Percentiles rank a stretch among this genome's conserved stretches.
Conservation (phyloP, 37 sponge, comb jelly and placozoan species). For the Chondrosia reniformis region DNA sequence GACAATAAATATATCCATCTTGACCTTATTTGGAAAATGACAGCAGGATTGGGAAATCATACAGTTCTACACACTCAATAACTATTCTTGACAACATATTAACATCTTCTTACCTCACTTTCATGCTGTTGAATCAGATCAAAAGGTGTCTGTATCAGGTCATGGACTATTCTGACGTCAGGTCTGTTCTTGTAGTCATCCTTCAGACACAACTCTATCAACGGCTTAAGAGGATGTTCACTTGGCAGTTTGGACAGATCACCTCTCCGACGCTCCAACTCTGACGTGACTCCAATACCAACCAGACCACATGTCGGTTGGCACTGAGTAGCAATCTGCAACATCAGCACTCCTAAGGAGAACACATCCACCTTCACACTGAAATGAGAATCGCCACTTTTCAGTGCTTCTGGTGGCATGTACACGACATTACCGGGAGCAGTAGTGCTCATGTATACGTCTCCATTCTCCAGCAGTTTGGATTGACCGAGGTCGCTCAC, state of each 20-base stretch:
- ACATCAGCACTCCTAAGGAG: constrained; percentile 6
- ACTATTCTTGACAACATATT: too few relatives aligned
- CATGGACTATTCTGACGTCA: too few relatives aligned
- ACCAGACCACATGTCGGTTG: background rate
- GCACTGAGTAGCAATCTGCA: background rate
- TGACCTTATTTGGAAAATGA: too few relatives aligned
- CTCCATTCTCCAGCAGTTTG: background rate
- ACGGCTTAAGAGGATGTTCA: background rate
- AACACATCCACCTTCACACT: constrained; percentile 11
- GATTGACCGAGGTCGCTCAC: background rate
- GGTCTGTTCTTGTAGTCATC: background rate
- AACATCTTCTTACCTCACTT: too few relatives aligned
- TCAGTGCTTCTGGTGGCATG: constrained; percentile 12
- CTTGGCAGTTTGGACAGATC: background rate
- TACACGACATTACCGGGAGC: background rate
- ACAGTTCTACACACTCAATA: too few relatives aligned
- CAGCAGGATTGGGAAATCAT: too few relatives aligned
- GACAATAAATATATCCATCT: too few relatives aligned
- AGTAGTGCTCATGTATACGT: background rate
- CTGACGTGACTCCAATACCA: background rate
- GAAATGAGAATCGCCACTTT: background rate
- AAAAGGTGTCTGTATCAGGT: too few relatives aligned
- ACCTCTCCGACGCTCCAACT: background rate
- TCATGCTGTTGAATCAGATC: too few relatives aligned
- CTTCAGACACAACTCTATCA: background rate